Evolutionary conservation across 2,797 vertebrate species (phyloP).

Genomic region (Onychomys leucogaster): DNA sequence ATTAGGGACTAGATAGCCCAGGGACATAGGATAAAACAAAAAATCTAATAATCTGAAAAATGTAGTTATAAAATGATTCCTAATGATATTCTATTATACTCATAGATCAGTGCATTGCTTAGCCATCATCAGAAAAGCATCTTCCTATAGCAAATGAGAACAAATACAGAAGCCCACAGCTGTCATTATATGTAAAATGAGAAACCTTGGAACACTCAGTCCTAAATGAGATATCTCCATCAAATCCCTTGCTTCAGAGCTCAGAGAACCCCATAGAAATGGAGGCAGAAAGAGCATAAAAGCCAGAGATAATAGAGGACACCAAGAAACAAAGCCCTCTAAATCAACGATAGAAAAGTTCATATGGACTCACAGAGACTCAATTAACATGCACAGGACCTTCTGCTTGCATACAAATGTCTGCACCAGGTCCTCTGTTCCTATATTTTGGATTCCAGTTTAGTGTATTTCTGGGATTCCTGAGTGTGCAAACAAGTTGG

Average conservation of each 20-base stretch:
- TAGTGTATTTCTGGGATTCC: no score
- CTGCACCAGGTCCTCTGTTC: fast-evolving
- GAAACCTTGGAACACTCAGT: background rate
- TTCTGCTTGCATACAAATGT: background rate
- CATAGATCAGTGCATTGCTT: background rate
- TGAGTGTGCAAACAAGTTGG: background rate
- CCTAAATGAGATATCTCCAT: background rate
- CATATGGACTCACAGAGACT: no score
- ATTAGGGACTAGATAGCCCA: background rate
- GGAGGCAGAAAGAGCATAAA: no score
- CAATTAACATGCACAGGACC: background rate
- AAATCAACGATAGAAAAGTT: background rate
- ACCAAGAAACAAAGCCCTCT: background rate
- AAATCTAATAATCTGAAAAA: no score
- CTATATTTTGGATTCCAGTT: background rate
- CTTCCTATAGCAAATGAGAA: background rate
- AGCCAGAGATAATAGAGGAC: background rate
- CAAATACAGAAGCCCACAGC: background rate
- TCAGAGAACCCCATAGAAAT: no score
- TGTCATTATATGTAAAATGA: background rate
- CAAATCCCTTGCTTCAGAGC: background rate
- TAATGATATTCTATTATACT: background rate
- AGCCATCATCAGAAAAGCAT: background rate
- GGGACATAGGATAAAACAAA: background rate
- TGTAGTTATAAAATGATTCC: background rate